A percentile compares a stretch with the other conserved stretches of the same genome.
phyloP scores from a whole-genome alignment of 2,113 vertebrate genomes.

The Balaenoptera acutorostrata region DNA sequence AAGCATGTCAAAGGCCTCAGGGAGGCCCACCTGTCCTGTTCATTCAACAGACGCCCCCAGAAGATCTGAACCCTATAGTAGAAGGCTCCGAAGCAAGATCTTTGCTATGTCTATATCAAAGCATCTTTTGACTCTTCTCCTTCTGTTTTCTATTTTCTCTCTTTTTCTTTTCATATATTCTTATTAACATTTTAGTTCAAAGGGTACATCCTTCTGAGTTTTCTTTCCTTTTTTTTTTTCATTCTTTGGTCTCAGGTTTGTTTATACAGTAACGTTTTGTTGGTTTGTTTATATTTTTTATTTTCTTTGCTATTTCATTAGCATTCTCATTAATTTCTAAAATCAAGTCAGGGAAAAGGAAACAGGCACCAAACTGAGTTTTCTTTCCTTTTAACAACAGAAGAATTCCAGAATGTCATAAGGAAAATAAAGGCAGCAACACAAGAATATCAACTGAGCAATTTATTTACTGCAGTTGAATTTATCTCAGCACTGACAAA shows the following conservation, averaged over 20 bases:
- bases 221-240: background rate
- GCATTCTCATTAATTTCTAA: background rate
- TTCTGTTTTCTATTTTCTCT: background rate
- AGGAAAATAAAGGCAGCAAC: slow-evolving; percentile 33
- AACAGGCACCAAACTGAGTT: background rate
- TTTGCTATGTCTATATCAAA: background rate
- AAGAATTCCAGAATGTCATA: slow-evolving; percentile 20
- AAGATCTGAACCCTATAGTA: background rate
- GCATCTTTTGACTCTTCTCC: background rate
- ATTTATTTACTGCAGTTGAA: slow-evolving; percentile 4
- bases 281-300: background rate
- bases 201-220: background rate
- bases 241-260: background rate
- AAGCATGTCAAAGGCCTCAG: background rate
- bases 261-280: background rate
- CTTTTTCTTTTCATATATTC: background rate
- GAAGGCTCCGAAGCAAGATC: background rate
- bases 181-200: slow-evolving; percentile 28
- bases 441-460: slow-evolving; percentile 9
- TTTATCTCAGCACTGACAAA: slow-evolving; percentile 22
- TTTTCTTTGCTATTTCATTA: background rate
- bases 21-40: background rate
- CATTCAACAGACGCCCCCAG: background rate
- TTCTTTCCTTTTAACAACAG: slow-evolving; percentile 26
- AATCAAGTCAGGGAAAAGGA: background rate